Base-by-base conservation (phyloP, 2,888 invertebrate genomes). In the Clepsis dumicolana region DNA sequence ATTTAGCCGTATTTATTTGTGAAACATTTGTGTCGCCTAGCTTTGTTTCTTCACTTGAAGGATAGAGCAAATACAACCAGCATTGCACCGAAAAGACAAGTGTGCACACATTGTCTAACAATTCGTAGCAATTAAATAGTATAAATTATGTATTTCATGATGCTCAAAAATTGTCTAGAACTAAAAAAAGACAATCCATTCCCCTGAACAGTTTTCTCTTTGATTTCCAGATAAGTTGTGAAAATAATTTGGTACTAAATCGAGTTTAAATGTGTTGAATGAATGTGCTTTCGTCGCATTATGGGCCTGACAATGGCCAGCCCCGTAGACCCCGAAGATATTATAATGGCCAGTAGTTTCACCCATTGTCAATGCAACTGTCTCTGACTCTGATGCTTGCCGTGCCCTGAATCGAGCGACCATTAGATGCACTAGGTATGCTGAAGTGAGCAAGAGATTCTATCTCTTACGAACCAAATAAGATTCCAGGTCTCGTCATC, bases 291-390 rank as follows among this genome's bases (percentile, higher is more conserved):
- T 67, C 60, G 41, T 66, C 60, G 41, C n/a, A 74, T 77, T 77
- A 73, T 74, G 70, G 59, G 21, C 64, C 56, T 50, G 61, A 75
- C 73, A 76, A 77, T 74, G 64, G 73, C 24, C 70, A 44, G 38
- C 44, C 2, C 44, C 70, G 66, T 62, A 69, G 38, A 70, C 65
- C 59, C 53, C 35, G 53, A 32, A 56, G 56, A 48, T 44, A 44
- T 64, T 29, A 56, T 64, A 64, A 67, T 62, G 56, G 56, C 27
- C 32, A 53, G 53, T 35, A 54, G 44, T 67, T 65, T 59, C 63
- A 64, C 21, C 59, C 41, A 52, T 65, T 65, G 56, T 67, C 35
- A 48, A 35, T 50, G 35, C 50, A 32, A 52, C 21, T 24, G 52
- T 61, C 44, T 44, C 41, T 29, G 48, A 48, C n/a, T n/a, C n/a